Evolutionary conservation across 2,113 vertebrate genomes (phyloP).

Genomic region (Oceanites oceanicus): DNA sequence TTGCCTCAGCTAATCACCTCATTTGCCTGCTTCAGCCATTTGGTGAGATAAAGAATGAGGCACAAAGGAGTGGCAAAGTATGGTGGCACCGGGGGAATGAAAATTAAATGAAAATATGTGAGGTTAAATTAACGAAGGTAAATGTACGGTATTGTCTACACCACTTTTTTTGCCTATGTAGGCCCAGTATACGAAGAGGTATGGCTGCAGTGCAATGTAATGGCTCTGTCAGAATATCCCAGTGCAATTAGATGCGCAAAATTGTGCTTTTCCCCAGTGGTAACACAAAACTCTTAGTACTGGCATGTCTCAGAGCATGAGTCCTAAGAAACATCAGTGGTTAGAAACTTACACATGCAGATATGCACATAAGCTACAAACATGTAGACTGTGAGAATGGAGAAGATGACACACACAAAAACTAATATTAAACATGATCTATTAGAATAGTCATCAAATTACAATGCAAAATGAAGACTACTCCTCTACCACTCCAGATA

Average conservation of each 20-base stretch:
- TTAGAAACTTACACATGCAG: background rate
- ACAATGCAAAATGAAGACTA: background rate
- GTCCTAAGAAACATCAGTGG: background rate
- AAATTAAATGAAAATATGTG: background rate
- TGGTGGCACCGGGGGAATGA: background rate
- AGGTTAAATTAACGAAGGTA: background rate
- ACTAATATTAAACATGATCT: background rate
- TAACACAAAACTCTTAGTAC: background rate
- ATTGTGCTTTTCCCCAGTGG: background rate
- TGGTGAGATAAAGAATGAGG: slow-evolving; percentile 3
- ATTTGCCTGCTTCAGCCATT: background rate
- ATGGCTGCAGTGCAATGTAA: rapidly evolving
- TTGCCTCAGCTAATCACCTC: background rate
- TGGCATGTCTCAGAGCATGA: background rate
- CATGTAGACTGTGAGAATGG: background rate
- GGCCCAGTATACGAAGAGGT: background rate
- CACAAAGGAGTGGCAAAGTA: background rate
- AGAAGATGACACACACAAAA: background rate
- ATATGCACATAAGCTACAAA: background rate
- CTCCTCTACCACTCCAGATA: background rate
- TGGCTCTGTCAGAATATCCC: background rate
- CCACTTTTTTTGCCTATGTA: background rate
- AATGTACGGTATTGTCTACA: background rate
- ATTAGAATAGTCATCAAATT: background rate
- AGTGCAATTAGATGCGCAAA: background rate